Conservation (phyloP, 2,888 invertebrate genomes). For the Tuberolachnus salignus region DNA sequence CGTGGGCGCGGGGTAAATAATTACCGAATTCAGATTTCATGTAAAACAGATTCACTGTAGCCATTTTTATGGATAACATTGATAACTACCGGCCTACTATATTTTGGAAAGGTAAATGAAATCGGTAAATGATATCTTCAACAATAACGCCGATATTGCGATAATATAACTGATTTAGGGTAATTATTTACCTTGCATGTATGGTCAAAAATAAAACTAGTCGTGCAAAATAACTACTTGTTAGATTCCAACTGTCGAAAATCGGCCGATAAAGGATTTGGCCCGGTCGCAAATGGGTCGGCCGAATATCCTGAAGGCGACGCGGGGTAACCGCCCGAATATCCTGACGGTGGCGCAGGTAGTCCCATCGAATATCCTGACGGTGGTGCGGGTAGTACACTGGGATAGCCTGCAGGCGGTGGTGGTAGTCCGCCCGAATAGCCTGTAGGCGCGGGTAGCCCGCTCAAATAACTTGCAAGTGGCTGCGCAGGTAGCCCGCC, state of each 20-base stretch:
- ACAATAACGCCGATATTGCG: too few relatives aligned
- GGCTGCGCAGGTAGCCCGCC: conserved; percentile 26
- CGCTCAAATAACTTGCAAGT: conserved; percentile 27
- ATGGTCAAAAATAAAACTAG: too few relatives aligned
- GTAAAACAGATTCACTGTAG: too few relatives aligned
- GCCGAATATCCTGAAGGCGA: conserved; percentile 38
- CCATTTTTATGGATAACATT: too few relatives aligned
- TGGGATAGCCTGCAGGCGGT: conserved; percentile 33
- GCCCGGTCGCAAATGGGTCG: conserved; percentile 18
- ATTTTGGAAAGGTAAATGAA: too few relatives aligned
- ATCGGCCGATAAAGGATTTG: conserved; percentile 20
- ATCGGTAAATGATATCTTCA: too few relatives aligned
- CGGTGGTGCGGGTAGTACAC: conserved; percentile 14
- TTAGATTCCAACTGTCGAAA: conserved; percentile 25
- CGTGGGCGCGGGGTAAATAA: too few relatives aligned
- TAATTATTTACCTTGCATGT: too few relatives aligned
- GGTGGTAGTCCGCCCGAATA: neutral
- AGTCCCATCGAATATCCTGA: neutral
- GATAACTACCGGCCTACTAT: too few relatives aligned
- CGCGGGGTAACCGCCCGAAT: conserved; percentile 10
- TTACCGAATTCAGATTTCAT: too few relatives aligned
- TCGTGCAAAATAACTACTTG: conserved; percentile 5
- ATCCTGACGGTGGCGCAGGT: neutral
- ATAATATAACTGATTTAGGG: too few relatives aligned
- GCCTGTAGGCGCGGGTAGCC: neutral